Conservation (phyloP, 2,797 vertebrate genomes). For the Phataginus tetradactyla region DNA sequence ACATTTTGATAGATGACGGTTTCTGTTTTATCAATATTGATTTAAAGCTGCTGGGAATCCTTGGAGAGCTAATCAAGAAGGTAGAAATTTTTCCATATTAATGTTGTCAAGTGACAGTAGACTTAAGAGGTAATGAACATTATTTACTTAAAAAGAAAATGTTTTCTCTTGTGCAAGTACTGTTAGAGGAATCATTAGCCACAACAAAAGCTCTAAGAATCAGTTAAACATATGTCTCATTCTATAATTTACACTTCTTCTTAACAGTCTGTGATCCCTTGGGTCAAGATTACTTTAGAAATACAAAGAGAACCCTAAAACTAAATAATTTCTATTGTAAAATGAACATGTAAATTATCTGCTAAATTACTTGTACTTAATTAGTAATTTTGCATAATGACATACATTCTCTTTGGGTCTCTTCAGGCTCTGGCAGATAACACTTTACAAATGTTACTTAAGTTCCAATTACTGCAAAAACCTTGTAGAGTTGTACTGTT, state of each 20-base stretch:
- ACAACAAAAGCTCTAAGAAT: constrained; percentile 80
- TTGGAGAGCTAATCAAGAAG: constrained; percentile 83
- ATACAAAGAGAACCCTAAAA: constrained; percentile 78
- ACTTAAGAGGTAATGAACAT: constrained; percentile 81
- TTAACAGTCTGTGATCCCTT: constrained; percentile 76
- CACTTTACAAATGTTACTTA: constrained; percentile 75
- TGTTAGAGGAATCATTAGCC: constrained; percentile 82
- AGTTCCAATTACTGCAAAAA: constrained; percentile 80
- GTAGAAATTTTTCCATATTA: constrained; percentile 70
- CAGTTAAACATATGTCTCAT: constrained; percentile 81
- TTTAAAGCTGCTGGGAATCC: constrained; percentile 80
- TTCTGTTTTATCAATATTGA: constrained; percentile 84
- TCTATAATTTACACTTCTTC: constrained; percentile 82
- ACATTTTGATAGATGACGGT: constrained; percentile 63
- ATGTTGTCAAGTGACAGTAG: constrained; percentile 78
- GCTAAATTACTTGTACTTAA: constrained; percentile 81
- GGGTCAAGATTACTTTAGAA: constrained; percentile 81
- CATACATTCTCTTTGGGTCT: constrained; percentile 76
- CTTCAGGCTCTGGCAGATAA: constrained; percentile 69
- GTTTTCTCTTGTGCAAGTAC: constrained; percentile 79
- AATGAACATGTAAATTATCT: constrained; percentile 83
- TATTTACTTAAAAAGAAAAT: constrained; percentile 86
- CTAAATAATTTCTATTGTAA: constrained; percentile 82
- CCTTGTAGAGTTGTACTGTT: constrained; percentile 53
- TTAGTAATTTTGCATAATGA: constrained; percentile 84